Base-by-base conservation (phyloP, 2,113 vertebrate species). In the Psilopogon haemacephalus region DNA sequence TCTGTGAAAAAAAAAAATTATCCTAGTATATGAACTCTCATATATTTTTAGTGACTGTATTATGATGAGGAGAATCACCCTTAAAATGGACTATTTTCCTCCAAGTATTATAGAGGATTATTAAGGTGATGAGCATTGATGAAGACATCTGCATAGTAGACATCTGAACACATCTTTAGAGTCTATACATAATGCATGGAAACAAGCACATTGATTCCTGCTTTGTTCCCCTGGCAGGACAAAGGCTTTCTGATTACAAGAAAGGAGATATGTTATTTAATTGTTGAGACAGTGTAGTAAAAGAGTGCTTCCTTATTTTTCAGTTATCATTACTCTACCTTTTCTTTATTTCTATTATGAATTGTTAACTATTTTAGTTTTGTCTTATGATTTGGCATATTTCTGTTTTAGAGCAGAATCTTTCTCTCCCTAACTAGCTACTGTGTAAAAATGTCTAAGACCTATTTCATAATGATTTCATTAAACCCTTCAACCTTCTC, bases 381-480 rank as follows among this genome's bases (percentile, higher is more conserved):
- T 76, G 4, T 55, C 6, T 5, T 5, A 0, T 46, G 17, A 48
- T 88, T 15, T 75, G 37, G 24, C 9, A 75, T 93, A 84, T 84
- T 84, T 12, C 1, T 77, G 1, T 56, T 83, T 84, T 60, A 86
- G n/a, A 71, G 40, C 74, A 28, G 8, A 58, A 17, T 94, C 92
- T n/a, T 81, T 95, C 52, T 52, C 42, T 85, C 11, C 67, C 55
- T 82, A 64, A 95, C 88, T n/a, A n/a, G n/a, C n/a, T n/a, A n/a
- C n/a, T n/a, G n/a, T n/a, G n/a, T n/a, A n/a, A n/a, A n/a, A 42
- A 88, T 44, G 42, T 44, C 42, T 44, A 44, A 44, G 42, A 44
- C 15, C 42, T 44, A 15, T 77, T 50, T 94, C 55, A 44, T 84
- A 93, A 97, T 83, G 24, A 92, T n/a, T 95, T 96, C 48, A 74